Evolutionary conservation across 1,140 invertebrate genomes (phyloP), one percentile per base, ranked within the genome.

Genomic region (Nomia melanderi): DNA sequence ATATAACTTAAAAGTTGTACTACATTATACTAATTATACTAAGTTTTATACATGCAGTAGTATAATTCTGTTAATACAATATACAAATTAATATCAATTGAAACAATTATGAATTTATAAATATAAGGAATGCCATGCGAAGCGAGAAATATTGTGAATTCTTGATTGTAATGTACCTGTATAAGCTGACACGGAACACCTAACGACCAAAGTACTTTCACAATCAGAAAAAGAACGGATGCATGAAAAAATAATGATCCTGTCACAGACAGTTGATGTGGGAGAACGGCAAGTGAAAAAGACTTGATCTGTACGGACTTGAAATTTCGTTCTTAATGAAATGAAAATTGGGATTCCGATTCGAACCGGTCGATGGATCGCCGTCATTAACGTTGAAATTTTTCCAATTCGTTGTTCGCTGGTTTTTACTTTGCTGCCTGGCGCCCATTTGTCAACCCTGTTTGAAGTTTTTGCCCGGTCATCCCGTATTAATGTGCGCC

Each of bases 261-360:
- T 12, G 54, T 31, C 27, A 20, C 14, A 31, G 29, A 57, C 5
- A 57, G 54, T 31, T 9, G 27, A 31, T 14, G 27, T 20, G 27
- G 23, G 54, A 31, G 25, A 31, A 27, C 54, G 54, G 31, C 54
- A 31, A 20, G 54, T 20, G 54, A 57, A 57, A 57, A 20, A 25
- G 20, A 27, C 6, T 31, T 20, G 54, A 57, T 57, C 54, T 27
- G 27, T 17, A 27, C 25, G 25, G 12, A 27, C 31, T 9, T 50
- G 29, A 54, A 60, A 81, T 79, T 84, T 82, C 59, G 17, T 85
- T 78, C 85, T 82, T 83, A 82, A 87, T 82, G 81, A 85, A 87
- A 86, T 74, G 83, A 86, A 86, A 87, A 86, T 86, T 78, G 69
- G 44, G 53, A 66, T 4, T 62, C 29, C 54, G 50, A 75, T 81